Evolutionary conservation across 2,797 vertebrate genomes (phyloP), one percentile per base, ranked within the genome.

Genomic region (Oryzias sinensis): DNA sequence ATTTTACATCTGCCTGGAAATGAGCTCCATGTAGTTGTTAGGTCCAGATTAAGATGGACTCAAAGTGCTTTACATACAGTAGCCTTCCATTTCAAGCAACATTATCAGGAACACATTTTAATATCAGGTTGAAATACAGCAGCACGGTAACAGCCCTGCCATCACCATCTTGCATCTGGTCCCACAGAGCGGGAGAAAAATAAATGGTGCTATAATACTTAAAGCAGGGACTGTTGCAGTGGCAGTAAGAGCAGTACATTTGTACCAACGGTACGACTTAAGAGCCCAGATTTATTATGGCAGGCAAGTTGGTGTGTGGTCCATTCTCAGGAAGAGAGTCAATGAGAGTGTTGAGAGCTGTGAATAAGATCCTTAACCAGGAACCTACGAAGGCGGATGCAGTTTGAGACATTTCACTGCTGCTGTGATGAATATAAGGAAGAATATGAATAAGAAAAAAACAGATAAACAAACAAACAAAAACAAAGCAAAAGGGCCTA

Each of bases 21-120:
- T 52, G 45, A 77, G 62, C 67, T 69, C 58, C 14, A n/a, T 0
- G 20, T 64, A 56, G 62, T 59, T 77, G 43, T 72, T 70, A 25
- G 53, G 50, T 42, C 18, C 49, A 75, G 68, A 82, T 75, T 73
- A 68, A 72, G 63, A 77, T 66, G 53, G 61, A 80, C 72, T 70
- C 52, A 63, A 52, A 74, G 68, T 65, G 63, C 68, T 83, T 75
- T 72, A 73, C 49, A 59, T 77, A 60, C 45, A 46, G 15, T 45
- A 64, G 64, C 33, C 58, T 47, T 74, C 57, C 17, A 13, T 54
- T 77, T 9, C 57, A 37, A 56, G 51, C 42, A 49, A 43, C 61
- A 60, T 68, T 77, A 78, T 70, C 67, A 68, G 61, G 58, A 63
- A 79, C 53, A 70, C 40, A 45, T 67, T 74, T 82, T 76, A 64